These are phyloP conservation scores for Gobionotothen gibberifrons DNA, from an alignment of 2,797 vertebrate genomes.

Conservation along the genomic window DNA sequence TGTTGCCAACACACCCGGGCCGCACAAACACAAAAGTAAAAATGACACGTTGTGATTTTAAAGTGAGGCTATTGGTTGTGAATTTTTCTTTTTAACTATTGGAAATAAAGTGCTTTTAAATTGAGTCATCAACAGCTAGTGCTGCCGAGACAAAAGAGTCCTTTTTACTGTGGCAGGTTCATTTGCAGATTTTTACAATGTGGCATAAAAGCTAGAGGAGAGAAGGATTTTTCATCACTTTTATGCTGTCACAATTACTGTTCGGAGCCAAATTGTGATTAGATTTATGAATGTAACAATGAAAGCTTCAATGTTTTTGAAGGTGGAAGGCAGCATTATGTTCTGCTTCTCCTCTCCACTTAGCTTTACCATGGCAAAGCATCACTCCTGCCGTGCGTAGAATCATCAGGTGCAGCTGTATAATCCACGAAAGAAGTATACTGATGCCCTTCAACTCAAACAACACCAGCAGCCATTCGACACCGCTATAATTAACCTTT, in stretches of 20 bases:
- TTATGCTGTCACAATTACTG: slow-evolving; percentile 4
- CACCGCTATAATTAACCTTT: slow-evolving; percentile 84
- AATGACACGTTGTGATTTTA: neutral
- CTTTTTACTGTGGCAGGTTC: slow-evolving; percentile 6
- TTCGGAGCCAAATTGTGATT: neutral
- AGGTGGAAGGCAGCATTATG: neutral
- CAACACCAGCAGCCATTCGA: slow-evolving; percentile 38
- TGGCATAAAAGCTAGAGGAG: neutral
- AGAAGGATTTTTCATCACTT: slow-evolving; percentile 13
- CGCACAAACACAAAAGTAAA: neutral
- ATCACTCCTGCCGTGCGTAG: slow-evolving; percentile 4
- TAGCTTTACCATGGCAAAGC: neutral
- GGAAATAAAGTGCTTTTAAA: neutral
- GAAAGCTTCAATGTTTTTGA: neutral
- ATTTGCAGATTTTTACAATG: slow-evolving; percentile 21
- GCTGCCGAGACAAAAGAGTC: neutral
- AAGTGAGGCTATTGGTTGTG: neutral
- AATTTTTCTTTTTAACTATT: neutral
- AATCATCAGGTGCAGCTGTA: slow-evolving; percentile 41
- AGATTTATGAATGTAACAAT: slow-evolving; percentile 9
- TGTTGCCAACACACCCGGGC: neutral
- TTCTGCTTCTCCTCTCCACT: slow-evolving; percentile 13
- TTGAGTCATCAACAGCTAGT: neutral
- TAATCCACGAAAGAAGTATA: slow-evolving; percentile 30
- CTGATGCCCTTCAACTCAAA: slow-evolving; percentile 66